Conservation (phyloP, 2,888 invertebrate genomes). For the Uloborus plumipes region DNA sequence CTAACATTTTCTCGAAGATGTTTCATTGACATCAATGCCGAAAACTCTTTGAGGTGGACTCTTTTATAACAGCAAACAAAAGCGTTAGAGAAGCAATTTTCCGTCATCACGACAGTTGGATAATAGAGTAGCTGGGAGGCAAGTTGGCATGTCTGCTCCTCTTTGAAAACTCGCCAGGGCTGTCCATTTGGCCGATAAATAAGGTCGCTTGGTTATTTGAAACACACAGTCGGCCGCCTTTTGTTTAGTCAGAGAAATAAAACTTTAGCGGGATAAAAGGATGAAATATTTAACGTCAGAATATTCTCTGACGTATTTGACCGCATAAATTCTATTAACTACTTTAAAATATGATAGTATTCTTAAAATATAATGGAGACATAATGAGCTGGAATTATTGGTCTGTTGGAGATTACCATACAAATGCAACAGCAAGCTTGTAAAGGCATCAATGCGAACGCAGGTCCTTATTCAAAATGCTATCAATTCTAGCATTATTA, state of each 20-base stretch:
- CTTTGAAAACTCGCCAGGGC: conserved; percentile 1
- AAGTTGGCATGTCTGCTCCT: conserved; percentile 7
- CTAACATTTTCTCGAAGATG: conserved; percentile 2
- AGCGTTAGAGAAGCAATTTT: conserved; percentile 15
- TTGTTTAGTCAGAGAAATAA: neutral
- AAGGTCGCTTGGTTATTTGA: conserved; percentile 1
- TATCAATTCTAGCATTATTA: too few relatives aligned
- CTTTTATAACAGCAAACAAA: conserved; percentile 16
- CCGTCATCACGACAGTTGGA: conserved; percentile 19
- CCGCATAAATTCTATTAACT: too few relatives aligned
- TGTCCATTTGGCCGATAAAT: conserved; percentile 17
- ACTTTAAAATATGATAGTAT: too few relatives aligned
- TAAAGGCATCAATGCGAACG: too few relatives aligned
- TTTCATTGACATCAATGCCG: neutral
- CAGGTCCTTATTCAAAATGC: too few relatives aligned
- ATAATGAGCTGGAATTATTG: too few relatives aligned
- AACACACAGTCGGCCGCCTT: neutral
- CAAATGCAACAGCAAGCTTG: too few relatives aligned
- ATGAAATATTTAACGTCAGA: too few relatives aligned
- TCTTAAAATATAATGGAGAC: too few relatives aligned
- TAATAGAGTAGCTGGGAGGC: conserved; percentile 10
- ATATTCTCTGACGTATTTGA: too few relatives aligned
- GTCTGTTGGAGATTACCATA: too few relatives aligned
- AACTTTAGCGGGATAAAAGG: too few relatives aligned
- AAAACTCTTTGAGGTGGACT: conserved; percentile 15